Conservation (phyloP, 2,797 vertebrate species). For the Perdix hodgsoniae region DNA sequence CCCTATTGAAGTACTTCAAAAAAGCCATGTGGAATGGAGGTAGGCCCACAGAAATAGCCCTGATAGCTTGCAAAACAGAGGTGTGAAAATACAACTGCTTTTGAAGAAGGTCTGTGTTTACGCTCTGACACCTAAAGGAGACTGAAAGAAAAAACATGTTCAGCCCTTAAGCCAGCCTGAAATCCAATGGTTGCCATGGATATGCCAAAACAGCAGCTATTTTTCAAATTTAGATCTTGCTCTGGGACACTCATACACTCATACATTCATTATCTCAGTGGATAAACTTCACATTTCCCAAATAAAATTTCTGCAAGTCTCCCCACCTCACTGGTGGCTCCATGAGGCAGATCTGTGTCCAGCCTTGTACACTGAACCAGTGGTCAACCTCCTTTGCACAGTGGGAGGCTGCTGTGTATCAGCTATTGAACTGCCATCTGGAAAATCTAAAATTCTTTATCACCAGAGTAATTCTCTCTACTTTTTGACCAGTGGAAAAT, state of each 20-base stretch:
- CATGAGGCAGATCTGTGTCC: neutral
- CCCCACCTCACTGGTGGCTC: neutral
- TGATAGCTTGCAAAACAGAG: neutral
- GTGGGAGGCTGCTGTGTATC: neutral
- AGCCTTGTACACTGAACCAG: neutral
- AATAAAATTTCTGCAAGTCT: neutral
- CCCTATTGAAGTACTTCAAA: neutral
- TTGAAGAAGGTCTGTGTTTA: neutral
- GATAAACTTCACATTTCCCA: neutral
- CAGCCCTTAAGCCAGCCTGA: neutral
- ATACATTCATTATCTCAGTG: neutral
- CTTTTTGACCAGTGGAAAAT: neutral
- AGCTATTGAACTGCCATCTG: neutral
- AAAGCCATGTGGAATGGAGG: neutral
- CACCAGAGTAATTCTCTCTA: neutral
- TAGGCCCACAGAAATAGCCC: neutral
- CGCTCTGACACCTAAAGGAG: neutral
- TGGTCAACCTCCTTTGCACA: neutral
- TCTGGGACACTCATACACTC: neutral
- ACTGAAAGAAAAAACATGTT: neutral
- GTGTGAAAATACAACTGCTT: neutral
- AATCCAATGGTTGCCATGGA: neutral
- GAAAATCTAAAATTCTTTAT: neutral
- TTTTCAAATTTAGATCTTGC: neutral
- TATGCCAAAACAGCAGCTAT: neutral